phyloP scores from a whole-genome alignment of 1,140 invertebrate species.

The Zelostemma sp. region DNA sequence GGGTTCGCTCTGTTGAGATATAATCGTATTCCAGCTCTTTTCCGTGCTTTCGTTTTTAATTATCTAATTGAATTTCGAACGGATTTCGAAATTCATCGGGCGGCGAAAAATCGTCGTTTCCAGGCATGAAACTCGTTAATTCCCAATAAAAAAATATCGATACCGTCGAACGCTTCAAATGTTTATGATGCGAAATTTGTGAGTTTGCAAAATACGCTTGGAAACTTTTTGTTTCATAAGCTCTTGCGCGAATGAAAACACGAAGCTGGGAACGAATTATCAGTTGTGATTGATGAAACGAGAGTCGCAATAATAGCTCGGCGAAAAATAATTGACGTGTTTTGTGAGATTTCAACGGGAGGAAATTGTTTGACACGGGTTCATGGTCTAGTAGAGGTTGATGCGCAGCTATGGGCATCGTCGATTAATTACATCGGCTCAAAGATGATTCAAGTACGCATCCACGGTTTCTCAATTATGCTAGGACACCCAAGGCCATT shows the following conservation, averaged over 20 bases:
- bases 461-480: conserved; percentile 50
- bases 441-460: conserved; percentile 48
- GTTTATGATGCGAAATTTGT: too few species aligned
- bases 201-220: not conserved
- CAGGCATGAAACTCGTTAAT: too few species aligned
- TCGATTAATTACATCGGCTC: conserved; percentile 45
- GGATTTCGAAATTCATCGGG: conserved; percentile 24
- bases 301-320: not conserved
- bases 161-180: too few species aligned
- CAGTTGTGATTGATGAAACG: not conserved
- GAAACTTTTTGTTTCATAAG: not conserved
- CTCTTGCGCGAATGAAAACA: not conserved
- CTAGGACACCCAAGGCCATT: conserved; percentile 48
- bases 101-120: too few species aligned
- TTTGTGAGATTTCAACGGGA: conserved; percentile 26
- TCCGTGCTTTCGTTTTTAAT: conserved; percentile 35
- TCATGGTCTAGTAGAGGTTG: conserved; percentile 5
- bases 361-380: conserved; percentile 27
- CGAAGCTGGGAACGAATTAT: not conserved
- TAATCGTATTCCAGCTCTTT: conserved; percentile 24
- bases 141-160: too few species aligned
- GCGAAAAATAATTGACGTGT: conserved; percentile 29
- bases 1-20: conserved; percentile 19
- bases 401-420: conserved; percentile 17
- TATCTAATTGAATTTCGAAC: conserved; percentile 41